Conservation (phyloP, 1,140 invertebrate genomes). For the Branchinecta lindahli region DNA sequence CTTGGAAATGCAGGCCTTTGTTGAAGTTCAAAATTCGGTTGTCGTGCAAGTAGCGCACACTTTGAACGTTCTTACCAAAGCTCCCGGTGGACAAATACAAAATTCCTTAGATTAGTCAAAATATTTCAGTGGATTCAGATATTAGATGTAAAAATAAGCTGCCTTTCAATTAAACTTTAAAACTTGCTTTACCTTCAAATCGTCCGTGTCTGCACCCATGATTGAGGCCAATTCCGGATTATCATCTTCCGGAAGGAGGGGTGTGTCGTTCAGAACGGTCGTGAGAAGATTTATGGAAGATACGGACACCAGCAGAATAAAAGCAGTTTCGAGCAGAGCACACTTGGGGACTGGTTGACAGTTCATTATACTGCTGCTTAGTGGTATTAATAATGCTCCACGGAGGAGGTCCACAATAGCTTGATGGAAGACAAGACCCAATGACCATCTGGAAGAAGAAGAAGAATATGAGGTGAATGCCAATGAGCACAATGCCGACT, state of each 20-base stretch:
- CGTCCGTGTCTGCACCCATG: background rate
- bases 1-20: no score
- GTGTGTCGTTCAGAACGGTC: conserved; percentile 73
- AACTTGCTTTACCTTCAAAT: background rate
- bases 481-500: no score
- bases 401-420: conserved; percentile 66
- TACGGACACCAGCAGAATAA: conserved; percentile 70
- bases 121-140: no score
- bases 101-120: no score
- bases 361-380: conserved; percentile 62
- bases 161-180: no score
- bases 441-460: conserved; percentile 54
- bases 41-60: no score
- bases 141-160: no score
- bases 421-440: conserved; percentile 70
- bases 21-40: no score
- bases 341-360: conserved; percentile 72
- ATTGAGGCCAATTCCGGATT: background rate
- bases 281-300: conserved; percentile 81
- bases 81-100: no score
- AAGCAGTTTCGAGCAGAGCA: conserved; percentile 73
- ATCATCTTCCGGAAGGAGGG: conserved; percentile 51
- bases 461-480: conserved; percentile 5
- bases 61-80: no score
- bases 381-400: conserved; percentile 58